Evolutionary conservation across 2,888 invertebrate species (phyloP), one percentile per base, ranked within the genome.

Genomic region (Hirtodrosophila trivittata): DNA sequence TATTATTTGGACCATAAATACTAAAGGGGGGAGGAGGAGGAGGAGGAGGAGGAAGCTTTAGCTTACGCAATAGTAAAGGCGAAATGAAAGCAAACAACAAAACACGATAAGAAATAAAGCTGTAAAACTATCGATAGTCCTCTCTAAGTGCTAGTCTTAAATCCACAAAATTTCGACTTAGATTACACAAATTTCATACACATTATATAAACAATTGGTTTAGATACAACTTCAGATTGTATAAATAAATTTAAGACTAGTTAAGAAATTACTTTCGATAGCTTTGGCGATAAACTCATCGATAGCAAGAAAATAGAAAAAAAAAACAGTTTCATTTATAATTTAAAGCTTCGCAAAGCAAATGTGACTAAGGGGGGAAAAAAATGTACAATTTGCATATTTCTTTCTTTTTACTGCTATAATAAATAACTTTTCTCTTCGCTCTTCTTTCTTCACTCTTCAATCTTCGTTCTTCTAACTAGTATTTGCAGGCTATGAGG

Each of bases 401-500:
- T 2, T 21, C 5, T 21, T 21, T 47, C 16, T 26, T 52, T 65
- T 60, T 69, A 58, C 69, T 78, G 47, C 66, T 69, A 55, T 49
- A 71, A 77, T 80, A 83, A 83, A 83, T 80, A 77, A 80, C 70
- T 70, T 64, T 56, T 64, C 74, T 62, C 16, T 52, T 56, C 43
- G 45, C 39, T 54, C 52, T 14, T 8, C n/a, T n/a, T n/a, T 9
- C 16, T 38, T 10, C 4, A 21, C 18, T 21, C 2, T 5, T 3
- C 2, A 21, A 21, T 21, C 18, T 21, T 21, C 18, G 18, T 2
- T 21, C 18, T 21, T 50, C 41, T 64, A 52, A 59, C 38, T 59
- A 71, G 71, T 68, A 71, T 72, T 68, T 68, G 72, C 72, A 71
- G 67, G 72, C 50, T 63, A 58, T 12, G 12, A 54, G 28, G 41